Conservation (phyloP, 2,888 invertebrate species). For the Dyspetes luteomarginatus region DNA sequence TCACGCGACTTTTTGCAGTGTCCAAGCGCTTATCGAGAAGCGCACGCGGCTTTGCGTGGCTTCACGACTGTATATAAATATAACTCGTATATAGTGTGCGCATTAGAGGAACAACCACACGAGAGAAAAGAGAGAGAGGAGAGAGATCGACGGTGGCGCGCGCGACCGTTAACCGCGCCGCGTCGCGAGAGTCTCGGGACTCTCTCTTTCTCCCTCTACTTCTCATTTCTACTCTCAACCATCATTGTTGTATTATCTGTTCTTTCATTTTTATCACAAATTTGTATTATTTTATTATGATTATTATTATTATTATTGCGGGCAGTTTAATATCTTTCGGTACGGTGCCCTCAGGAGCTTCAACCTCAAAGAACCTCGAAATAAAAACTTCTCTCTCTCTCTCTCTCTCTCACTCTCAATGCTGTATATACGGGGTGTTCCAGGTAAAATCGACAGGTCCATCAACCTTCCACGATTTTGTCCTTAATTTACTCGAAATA, state of each 20-base stretch:
- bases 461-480: no score
- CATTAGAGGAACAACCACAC: neutral
- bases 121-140: neutral
- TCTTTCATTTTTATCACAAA: no score
- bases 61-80: neutral
- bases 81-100: neutral
- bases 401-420: neutral
- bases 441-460: no score
- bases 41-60: neutral
- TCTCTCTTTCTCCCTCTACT: no score
- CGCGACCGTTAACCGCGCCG: slow-evolving; percentile 54
- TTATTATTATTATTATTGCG: no score
- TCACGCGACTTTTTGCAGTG: neutral
- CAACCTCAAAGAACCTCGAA: no score
- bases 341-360: no score
- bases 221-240: neutral
- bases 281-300: no score
- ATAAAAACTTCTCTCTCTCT: no score
- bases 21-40: neutral
- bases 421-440: slow-evolving; percentile 3
- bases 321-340: no score
- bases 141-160: slow-evolving; percentile 19
- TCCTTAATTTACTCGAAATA: no score
- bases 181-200: slow-evolving; percentile 38
- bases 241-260: no score